phyloP scores from a whole-genome alignment of 2,113 vertebrate species.

The Corythornis vintsioides region DNA sequence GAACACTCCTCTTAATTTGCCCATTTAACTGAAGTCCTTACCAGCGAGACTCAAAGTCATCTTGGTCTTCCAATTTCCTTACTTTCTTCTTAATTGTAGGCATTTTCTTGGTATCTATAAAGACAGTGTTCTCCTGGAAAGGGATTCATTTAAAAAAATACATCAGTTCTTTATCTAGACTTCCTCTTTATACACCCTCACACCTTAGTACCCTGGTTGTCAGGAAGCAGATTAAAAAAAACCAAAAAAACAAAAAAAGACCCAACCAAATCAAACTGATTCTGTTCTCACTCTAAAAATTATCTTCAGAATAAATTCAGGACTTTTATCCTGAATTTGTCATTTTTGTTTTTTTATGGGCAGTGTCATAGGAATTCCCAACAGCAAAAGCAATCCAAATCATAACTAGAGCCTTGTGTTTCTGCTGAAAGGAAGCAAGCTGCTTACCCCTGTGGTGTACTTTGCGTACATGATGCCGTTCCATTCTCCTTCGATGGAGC shows the following conservation, averaged over 20 bases:
- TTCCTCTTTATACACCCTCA: not conserved
- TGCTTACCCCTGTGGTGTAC: conserved; percentile 88
- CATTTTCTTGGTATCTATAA: conserved; percentile 97
- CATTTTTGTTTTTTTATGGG: not conserved
- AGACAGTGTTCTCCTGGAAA: conserved; percentile 89
- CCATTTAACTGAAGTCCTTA: conserved; percentile 70
- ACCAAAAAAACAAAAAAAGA: not conserved
- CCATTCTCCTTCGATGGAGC: conserved; percentile 97
- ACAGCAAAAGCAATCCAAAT: not conserved
- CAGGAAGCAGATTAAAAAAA: not conserved
- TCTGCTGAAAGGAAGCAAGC: not conserved
- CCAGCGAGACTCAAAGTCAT: conserved; percentile 93
- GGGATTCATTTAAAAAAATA: not conserved
- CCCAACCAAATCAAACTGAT: not conserved
- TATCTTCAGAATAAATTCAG: not conserved
- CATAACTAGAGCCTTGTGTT: not conserved
- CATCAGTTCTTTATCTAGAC: not conserved
- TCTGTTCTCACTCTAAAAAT: not conserved
- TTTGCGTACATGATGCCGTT: conserved; percentile 98
- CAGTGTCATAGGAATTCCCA: not conserved
- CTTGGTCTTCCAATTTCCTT: conserved; percentile 95
- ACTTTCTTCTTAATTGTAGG: conserved; percentile 97
- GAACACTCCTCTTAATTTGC: not conserved
- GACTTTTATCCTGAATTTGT: not conserved
- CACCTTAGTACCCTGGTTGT: not conserved